These are phyloP conservation scores for Ptychadena robeensis DNA, from an alignment of 2,797 vertebrate species.

Conservation along the genomic window DNA sequence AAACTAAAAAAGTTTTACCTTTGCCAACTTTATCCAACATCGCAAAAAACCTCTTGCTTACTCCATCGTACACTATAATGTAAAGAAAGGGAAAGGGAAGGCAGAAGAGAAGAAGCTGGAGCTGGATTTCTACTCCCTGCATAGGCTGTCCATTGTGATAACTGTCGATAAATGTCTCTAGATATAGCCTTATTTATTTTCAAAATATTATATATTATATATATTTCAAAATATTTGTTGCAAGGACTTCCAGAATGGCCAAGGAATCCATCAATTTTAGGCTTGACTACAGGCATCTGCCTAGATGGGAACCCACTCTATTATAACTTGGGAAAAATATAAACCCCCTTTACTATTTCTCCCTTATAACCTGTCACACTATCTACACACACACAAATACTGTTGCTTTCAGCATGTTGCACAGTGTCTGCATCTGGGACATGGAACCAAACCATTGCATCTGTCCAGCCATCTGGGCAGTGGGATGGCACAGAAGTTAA, in stretches of 20 bases:
- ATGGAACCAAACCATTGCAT: slow-evolving; percentile 4
- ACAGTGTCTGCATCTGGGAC: slow-evolving; percentile 27
- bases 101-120: too few relatives aligned
- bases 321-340: background rate
- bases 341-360: background rate
- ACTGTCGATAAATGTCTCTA: too few relatives aligned
- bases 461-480: slow-evolving; percentile 30
- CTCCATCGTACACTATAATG: too few relatives aligned
- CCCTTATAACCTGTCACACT: background rate
- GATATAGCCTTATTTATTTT: background rate
- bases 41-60: too few relatives aligned
- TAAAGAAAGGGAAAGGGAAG: too few relatives aligned
- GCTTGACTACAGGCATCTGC: background rate
- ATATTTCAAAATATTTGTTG: too few relatives aligned
- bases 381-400: background rate
- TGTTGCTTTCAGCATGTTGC: background rate
- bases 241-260: background rate
- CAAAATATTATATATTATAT: background rate
- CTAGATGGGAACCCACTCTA: background rate
- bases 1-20: too few relatives aligned
- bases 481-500: slow-evolving; percentile 10
- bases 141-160: too few relatives aligned
- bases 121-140: too few relatives aligned
- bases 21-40: too few relatives aligned
- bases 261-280: background rate